Percentiles rank a stretch among this genome's conserved stretches.
phyloP scores from a whole-genome alignment of 2,113 vertebrate species.

The Bucco capensis region DNA sequence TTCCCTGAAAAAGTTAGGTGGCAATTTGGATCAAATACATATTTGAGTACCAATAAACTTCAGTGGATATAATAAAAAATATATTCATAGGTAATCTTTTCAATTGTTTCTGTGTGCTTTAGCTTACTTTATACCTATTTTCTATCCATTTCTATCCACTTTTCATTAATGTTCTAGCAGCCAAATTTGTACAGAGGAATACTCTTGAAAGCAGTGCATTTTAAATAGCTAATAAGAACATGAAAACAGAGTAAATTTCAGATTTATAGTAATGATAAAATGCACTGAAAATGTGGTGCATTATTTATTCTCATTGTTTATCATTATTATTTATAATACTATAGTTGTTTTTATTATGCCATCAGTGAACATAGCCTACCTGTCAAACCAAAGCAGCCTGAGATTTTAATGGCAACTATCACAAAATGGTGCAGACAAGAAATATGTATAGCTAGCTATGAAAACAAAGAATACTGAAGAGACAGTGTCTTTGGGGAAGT shows the following conservation, averaged over 20 bases:
- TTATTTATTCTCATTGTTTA: background rate
- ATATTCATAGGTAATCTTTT: background rate
- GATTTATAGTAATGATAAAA: background rate
- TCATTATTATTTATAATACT: background rate
- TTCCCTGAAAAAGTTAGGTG: background rate
- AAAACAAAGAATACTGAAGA: background rate
- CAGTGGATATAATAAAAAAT: background rate
- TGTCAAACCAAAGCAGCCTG: background rate
- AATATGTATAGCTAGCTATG: background rate
- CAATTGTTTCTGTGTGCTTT: background rate
- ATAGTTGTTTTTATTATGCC: background rate
- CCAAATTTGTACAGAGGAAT: background rate
- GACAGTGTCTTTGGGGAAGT: background rate
- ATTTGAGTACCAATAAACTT: background rate
- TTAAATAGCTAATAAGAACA: background rate
- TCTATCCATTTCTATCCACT: background rate
- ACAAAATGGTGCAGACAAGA: background rate
- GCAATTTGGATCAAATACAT: background rate
- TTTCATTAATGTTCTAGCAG: background rate
- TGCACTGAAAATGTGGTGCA: background rate
- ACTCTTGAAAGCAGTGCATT: background rate
- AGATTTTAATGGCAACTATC: background rate
- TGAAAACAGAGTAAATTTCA: background rate
- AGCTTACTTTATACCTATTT: background rate
- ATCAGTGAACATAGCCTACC: background rate